Evolutionary conservation across 2,888 invertebrate genomes (phyloP), one percentile per base, ranked within the genome.

Genomic region (Octonoba sinensis): DNA sequence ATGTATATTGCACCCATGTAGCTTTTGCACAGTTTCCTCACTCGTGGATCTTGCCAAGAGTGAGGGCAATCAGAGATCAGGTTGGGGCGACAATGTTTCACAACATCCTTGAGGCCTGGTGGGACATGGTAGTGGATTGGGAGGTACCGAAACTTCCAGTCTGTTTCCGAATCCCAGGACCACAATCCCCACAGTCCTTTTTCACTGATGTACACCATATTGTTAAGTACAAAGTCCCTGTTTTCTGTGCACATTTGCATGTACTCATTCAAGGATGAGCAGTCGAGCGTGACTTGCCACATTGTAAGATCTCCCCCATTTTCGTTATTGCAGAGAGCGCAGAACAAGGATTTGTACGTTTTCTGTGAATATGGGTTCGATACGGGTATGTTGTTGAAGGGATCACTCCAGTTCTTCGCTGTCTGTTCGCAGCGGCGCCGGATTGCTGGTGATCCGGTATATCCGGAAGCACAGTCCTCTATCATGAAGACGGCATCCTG

Each of bases 1-100:
- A 65, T 86, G 85, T 89, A 90, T 16, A 89, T 88, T 27, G 88
- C 86, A 6, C 89, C 88, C 3, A 89, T 90, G 86, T 90, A 90
- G 22, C 88, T 87, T 67, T 87, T 86, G 83, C 90, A 90, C 56
- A 84, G 69, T 15, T 83, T 78, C 18, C 85, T 85, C n/a, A 88
- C 87, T 44, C 87, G 87, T 11, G 20, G 24, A 65, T 88, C 87
- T 1, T 86, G 88, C 88, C 89, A 90, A 47, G 87, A 87, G 0
- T 87, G 84, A 0, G 88, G 88, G 83, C 90, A 90, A 3, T 87
- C 86, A 74, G 86, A 86, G 46, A 88, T 86, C 18, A 84, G 72
- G 47, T 72, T 60, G 0, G 71, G 67, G 0, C 75, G 24, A 36
- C 84, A 84, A 1, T 65, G 36, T 36, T 59, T 71, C 27, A 76